phyloP scores from a whole-genome alignment of 2,888 invertebrate species.

The Fragum sueziense region DNA sequence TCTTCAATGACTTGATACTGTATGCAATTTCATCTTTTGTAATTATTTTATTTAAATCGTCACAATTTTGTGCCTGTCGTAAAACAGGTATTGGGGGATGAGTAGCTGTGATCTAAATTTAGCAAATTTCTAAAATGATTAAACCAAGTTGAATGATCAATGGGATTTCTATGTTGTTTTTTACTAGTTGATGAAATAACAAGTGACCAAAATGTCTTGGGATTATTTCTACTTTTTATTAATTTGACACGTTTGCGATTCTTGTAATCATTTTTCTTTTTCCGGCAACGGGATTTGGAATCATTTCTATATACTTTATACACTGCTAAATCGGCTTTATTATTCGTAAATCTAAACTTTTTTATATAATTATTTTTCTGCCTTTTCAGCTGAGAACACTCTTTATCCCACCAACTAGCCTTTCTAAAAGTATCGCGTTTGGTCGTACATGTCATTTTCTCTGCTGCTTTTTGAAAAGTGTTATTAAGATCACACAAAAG shows the following conservation, averaged over 20 bases:
- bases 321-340: not conserved
- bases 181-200: not conserved
- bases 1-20: not conserved
- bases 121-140: too few species aligned
- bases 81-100: too few species aligned
- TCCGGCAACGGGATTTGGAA: not conserved
- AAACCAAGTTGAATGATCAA: too few species aligned
- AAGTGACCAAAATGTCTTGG: not conserved
- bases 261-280: not conserved
- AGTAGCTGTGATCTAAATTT: too few species aligned
- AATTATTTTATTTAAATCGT: not conserved
- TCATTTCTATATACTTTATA: not conserved
- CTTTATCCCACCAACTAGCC: slow-evolving; percentile 2
- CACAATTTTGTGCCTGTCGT: not conserved
- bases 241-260: not conserved
- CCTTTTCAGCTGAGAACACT: not conserved
- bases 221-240: not conserved
- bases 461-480: too few species aligned
- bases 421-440: not conserved
- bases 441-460: too few species aligned
- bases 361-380: not conserved
- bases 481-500: too few species aligned
- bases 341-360: not conserved
- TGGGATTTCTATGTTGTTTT: not conserved
- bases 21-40: not conserved